Conservation (phyloP, 2,888 invertebrate species). For the Plusia festucae region DNA sequence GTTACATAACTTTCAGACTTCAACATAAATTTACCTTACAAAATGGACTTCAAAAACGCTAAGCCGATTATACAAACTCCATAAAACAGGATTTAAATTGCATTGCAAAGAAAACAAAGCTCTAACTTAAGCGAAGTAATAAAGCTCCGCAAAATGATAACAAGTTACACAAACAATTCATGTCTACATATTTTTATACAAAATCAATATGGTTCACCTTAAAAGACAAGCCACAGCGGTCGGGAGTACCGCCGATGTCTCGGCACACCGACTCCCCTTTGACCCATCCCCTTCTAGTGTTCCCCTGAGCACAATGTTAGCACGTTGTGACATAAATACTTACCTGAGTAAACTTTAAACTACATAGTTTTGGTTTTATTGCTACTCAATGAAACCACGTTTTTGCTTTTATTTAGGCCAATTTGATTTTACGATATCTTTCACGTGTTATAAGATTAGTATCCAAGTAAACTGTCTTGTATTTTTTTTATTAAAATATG, state of each 20-base stretch:
- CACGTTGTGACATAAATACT: constrained; percentile 84
- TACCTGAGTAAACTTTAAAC: constrained; percentile 81
- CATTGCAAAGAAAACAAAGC: constrained; percentile 22
- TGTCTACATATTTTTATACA: constrained; percentile 60
- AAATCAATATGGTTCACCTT: constrained; percentile 77
- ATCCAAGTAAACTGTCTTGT: background rate
- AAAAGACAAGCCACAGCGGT: constrained; percentile 70
- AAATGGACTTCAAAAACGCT: background rate
- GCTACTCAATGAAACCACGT: constrained; percentile 64
- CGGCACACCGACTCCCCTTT: constrained; percentile 71
- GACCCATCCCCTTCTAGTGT: constrained; percentile 74
- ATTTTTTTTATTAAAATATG: background rate
- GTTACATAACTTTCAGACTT: background rate
- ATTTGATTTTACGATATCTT: constrained; percentile 59
- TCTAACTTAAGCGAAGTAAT: constrained; percentile 25
- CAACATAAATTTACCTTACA: background rate
- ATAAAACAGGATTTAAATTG: constrained; percentile 21
- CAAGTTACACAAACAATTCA: constrained; percentile 21
- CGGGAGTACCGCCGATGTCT: constrained; percentile 73
- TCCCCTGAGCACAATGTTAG: constrained; percentile 78
- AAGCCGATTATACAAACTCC: constrained; percentile 5
- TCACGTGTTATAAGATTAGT: constrained; percentile 31
- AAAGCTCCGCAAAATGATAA: constrained; percentile 31
- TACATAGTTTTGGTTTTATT: constrained; percentile 77
- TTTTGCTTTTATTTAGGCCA: constrained; percentile 62